Evolutionary conservation across 37 sponge, comb jelly and placozoan genomes (phyloP).

Genomic region (Axinella damicornis): DNA sequence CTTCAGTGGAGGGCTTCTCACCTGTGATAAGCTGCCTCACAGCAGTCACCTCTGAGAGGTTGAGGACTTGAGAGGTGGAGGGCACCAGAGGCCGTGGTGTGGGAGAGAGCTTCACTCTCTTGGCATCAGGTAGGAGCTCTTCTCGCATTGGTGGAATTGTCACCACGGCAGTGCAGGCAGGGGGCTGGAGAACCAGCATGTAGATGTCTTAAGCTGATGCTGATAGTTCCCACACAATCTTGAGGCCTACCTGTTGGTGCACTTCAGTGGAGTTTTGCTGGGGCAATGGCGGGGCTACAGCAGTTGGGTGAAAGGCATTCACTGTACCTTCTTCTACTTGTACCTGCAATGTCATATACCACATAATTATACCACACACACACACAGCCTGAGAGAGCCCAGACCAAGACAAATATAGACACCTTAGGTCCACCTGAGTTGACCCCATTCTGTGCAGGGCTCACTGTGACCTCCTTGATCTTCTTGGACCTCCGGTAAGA

Average conservation of each 20-base stretch:
- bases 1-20: background rate
- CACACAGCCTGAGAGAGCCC: no score
- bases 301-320: no score
- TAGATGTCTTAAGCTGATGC: background rate
- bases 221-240: background rate
- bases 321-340: no score
- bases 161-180: conserved; percentile 20
- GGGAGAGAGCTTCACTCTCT: conserved; percentile 25
- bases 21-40: conserved; percentile 71
- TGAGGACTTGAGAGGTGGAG: conserved; percentile 26
- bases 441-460: conserved; percentile 19
- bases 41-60: conserved; percentile 49
- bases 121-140: conserved; percentile 11
- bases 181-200: background rate
- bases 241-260: no score
- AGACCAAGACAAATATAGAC: no score
- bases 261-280: no score
- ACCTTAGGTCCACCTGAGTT: background rate
- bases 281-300: no score
- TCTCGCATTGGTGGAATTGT: conserved; percentile 19
- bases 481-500: conserved; percentile 79
- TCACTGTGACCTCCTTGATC: conserved; percentile 42
- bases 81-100: background rate
- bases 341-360: no score
- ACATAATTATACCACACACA: no score